Evolutionary conservation across 1,140 invertebrate species (phyloP).

Genomic region (Nasonia longicornis): DNA sequence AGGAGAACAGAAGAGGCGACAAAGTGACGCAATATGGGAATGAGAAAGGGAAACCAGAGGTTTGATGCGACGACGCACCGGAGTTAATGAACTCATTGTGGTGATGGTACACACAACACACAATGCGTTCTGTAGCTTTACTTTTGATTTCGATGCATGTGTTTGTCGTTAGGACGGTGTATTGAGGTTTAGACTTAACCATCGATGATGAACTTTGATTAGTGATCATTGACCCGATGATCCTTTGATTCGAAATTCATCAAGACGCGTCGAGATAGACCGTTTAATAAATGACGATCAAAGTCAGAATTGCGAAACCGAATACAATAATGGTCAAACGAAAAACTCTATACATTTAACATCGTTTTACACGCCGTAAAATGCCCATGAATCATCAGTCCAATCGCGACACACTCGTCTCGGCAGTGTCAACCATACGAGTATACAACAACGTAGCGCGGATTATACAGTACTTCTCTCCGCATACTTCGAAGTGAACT

Average conservation of each 20-base stretch:
- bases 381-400: not conserved
- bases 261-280: not conserved
- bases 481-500: not conserved
- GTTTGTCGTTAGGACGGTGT: not conserved
- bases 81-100: constrained; percentile 24
- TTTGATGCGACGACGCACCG: not conserved
- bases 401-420: not conserved
- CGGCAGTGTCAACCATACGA: constrained; percentile 17
- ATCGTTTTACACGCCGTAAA: constrained; percentile 2
- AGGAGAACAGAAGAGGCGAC: not conserved
- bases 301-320: not conserved
- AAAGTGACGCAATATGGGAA: constrained; percentile 2
- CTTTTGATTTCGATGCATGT: constrained; percentile 5
- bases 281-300: not conserved
- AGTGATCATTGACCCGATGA: not conserved
- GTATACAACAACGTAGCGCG: not conserved
- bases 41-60: not conserved
- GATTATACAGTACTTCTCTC: not conserved
- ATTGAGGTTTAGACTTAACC: not conserved
- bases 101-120: not conserved
- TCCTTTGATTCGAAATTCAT: not conserved
- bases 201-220: constrained; percentile 15
- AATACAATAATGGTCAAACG: no score
- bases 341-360: not conserved
- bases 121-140: not conserved